Conservation (phyloP, 2,888 invertebrate species). For the Drosophila gaucha region DNA sequence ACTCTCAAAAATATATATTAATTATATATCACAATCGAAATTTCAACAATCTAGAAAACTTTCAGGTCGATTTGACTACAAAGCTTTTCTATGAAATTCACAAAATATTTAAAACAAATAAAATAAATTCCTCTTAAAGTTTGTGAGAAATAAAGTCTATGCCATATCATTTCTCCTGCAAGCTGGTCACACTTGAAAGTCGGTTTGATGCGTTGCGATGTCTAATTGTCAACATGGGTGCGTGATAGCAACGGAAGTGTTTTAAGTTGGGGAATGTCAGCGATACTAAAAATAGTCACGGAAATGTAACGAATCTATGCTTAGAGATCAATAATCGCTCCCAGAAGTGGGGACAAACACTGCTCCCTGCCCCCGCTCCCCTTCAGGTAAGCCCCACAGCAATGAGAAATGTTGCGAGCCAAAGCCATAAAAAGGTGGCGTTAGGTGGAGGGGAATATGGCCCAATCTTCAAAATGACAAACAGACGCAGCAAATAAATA, state of each 20-base stretch:
- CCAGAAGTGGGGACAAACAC: slow-evolving; percentile 22
- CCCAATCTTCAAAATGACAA: slow-evolving; percentile 59
- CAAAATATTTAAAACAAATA: too few relatives aligned
- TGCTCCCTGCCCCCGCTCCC: neutral
- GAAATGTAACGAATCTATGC: slow-evolving; percentile 67
- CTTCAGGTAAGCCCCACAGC: slow-evolving; percentile 46
- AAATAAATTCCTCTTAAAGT: too few relatives aligned
- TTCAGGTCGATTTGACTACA: too few relatives aligned
- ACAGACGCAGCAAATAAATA: slow-evolving; percentile 78
- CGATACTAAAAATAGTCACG: slow-evolving; percentile 56
- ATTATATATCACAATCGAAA: too few relatives aligned
- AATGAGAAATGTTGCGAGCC: slow-evolving; percentile 61
- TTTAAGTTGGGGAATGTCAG: slow-evolving; percentile 15
- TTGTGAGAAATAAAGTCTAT: neutral
- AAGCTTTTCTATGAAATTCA: too few relatives aligned
- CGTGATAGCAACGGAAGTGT: slow-evolving; percentile 74
- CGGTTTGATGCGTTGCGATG: slow-evolving; percentile 5
- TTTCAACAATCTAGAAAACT: too few relatives aligned
- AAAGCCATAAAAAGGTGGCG: slow-evolving; percentile 52
- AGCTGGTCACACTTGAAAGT: neutral
- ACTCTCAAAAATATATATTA: too few relatives aligned
- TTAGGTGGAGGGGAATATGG: slow-evolving; percentile 2
- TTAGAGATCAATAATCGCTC: slow-evolving; percentile 74
- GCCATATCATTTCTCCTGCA: neutral
- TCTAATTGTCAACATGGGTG: slow-evolving; percentile 40